Evolutionary conservation across 1,140 invertebrate genomes (phyloP).

Genomic region (Euwallacea fornicatus): DNA sequence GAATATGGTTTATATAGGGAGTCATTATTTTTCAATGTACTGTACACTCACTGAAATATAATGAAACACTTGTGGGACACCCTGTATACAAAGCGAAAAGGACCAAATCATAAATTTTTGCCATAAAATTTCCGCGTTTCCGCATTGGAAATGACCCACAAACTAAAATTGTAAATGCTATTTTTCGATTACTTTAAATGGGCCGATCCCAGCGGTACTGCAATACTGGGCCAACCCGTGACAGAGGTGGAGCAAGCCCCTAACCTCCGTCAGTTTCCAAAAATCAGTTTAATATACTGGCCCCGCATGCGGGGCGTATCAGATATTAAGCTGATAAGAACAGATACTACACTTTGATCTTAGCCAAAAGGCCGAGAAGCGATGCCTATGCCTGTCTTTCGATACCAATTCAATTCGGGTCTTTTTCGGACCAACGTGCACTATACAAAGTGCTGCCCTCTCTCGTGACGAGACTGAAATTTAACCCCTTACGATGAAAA

Average conservation of each 20-base stretch:
- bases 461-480: neutral
- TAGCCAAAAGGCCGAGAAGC: constrained; percentile 58
- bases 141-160: no score
- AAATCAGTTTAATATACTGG: constrained; percentile 56
- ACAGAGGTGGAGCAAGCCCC: constrained; percentile 56
- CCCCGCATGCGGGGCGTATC: constrained; percentile 42
- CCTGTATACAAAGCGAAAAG: no score
- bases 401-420: neutral
- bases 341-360: constrained; percentile 56
- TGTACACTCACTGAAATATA: no score
- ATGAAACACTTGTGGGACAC: no score
- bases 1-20: no score
- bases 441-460: no score
- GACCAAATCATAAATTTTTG: no score
- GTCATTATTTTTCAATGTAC: no score
- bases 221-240: constrained; percentile 63
- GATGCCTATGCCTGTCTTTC: constrained; percentile 41
- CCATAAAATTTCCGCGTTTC: no score
- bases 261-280: constrained; percentile 58
- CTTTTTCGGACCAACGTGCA: no score
- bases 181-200: constrained; percentile 16
- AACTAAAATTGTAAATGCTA: no score
- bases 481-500: no score
- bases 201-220: constrained; percentile 59
- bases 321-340: constrained; percentile 45